Evolutionary conservation across 2,113 vertebrate genomes (phyloP).

Genomic region (Campylomormyrus tamandua): DNA sequence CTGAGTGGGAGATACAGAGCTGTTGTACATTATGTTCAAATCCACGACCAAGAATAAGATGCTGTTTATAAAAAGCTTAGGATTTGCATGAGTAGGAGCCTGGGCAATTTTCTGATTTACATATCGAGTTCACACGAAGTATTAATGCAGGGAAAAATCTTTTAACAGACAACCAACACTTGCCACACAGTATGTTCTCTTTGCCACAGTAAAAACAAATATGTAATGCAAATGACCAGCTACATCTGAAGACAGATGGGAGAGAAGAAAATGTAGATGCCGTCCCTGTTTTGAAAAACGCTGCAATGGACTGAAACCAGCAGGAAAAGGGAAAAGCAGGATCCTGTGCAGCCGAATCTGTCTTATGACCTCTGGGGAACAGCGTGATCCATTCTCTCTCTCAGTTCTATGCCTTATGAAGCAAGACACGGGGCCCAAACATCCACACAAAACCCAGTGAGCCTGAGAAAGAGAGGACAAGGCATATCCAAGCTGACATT

Average conservation of each 20-base stretch:
- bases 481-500: constrained; percentile 22
- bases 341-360: constrained; percentile 31
- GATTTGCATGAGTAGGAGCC: constrained; percentile 8
- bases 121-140: background rate
- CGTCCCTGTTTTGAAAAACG: background rate
- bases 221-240: constrained; percentile 11
- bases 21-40: background rate
- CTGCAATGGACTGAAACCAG: constrained; percentile 36
- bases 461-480: background rate
- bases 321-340: constrained; percentile 28
- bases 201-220: constrained; percentile 13
- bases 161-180: constrained; percentile 17
- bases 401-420: background rate
- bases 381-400: constrained; percentile 41
- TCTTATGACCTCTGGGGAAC: constrained; percentile 40
- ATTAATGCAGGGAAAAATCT: constrained; percentile 5
- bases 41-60: background rate
- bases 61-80: background rate
- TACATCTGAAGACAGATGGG: constrained; percentile 7
- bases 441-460: background rate
- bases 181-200: background rate
- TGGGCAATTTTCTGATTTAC: constrained; percentile 7
- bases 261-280: constrained; percentile 9
- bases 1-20: constrained; percentile 10
- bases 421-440: background rate